These are phyloP conservation scores for Podocnemis expansa DNA, from an alignment of 2,113 vertebrate species.

Conservation along the genomic window DNA sequence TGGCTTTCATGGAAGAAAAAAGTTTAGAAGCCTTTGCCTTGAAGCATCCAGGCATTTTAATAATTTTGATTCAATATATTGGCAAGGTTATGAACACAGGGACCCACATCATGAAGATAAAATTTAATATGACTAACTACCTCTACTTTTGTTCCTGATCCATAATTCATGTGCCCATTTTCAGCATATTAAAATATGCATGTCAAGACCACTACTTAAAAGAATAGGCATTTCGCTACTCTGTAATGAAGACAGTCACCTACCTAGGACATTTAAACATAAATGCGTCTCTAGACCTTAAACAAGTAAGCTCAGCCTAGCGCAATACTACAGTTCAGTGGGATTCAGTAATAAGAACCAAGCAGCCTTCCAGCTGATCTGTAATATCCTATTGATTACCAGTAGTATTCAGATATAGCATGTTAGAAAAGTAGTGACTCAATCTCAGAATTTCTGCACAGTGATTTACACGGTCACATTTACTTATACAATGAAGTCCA, in stretches of 20 bases:
- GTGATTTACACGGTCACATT: not conserved
- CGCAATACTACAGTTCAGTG: not conserved
- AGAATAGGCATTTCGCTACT: not conserved
- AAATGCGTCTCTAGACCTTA: not conserved
- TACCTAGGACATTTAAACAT: not conserved
- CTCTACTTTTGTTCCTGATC: not conserved
- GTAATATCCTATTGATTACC: not conserved
- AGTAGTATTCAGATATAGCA: not conserved
- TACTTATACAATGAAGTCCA: not conserved
- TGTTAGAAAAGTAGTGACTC: not conserved
- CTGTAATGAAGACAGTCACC: not conserved
- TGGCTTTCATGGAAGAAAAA: not conserved
- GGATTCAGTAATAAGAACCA: not conserved
- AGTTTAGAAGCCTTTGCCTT: not conserved
- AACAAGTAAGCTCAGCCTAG: not conserved
- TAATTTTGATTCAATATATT: not conserved
- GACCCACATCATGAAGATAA: not conserved
- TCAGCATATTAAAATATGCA: not conserved
- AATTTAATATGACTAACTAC: not conserved
- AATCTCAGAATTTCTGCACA: not conserved
- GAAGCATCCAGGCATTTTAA: not conserved
- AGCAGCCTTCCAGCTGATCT: not conserved
- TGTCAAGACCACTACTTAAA: not conserved
- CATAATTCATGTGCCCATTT: not conserved
- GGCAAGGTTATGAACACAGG: not conserved